These are phyloP conservation scores for Minunthozetes semirufus DNA, from an alignment of 2,888 invertebrate genomes.

Conservation along the genomic window DNA sequence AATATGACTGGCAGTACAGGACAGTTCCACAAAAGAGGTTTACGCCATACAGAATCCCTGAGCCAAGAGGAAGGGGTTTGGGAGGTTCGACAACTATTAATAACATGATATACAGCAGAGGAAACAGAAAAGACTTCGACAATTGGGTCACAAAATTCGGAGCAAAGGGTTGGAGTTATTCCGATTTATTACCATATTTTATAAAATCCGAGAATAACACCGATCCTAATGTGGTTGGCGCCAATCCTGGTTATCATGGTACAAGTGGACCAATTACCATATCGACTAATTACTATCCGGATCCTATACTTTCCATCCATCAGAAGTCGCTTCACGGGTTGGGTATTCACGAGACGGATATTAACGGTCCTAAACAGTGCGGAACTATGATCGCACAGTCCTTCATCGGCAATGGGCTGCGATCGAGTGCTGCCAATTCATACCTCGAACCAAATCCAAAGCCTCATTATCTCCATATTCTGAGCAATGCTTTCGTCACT, in stretches of 20 bases:
- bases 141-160: not conserved
- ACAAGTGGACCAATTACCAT: not conserved
- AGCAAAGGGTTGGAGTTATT: not conserved
- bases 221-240: not conserved
- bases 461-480: constrained; percentile 70
- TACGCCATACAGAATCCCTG: not conserved
- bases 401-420: constrained; percentile 56
- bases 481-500: constrained; percentile 67
- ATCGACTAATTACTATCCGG: not conserved
- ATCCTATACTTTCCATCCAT: not conserved
- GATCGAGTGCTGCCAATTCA: constrained; percentile 81
- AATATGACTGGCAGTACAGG: not conserved
- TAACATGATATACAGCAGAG: not conserved
- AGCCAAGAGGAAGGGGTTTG: not conserved
- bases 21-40: not conserved
- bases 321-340: not conserved
- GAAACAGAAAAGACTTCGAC: not conserved
- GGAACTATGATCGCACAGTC: not conserved
- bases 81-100: not conserved
- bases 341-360: not conserved
- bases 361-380: not conserved
- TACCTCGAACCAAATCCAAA: constrained; percentile 72
- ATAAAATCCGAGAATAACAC: not conserved
- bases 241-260: not conserved
- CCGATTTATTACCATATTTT: not conserved